phyloP scores from a whole-genome alignment of 2,113 vertebrate genomes.

The Neotoma lepida region DNA sequence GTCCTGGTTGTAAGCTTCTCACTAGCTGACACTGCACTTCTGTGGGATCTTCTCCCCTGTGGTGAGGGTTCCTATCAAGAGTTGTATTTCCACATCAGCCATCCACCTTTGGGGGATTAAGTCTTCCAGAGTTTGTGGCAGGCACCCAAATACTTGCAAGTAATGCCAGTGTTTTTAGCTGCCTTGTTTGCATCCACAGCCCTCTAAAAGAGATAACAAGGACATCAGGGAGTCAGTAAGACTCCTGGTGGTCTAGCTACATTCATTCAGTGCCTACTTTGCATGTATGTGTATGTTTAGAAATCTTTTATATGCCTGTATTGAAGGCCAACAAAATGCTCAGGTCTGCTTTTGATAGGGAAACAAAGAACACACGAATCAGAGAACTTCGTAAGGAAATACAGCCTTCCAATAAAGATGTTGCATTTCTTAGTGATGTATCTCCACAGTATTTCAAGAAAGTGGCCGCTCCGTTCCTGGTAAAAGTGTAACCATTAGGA shows the following conservation, averaged over 20 bases:
- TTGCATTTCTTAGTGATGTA: neutral
- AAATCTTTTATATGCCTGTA: slow-evolving; percentile 59
- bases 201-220: slow-evolving; percentile 4
- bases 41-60: slow-evolving; percentile 52
- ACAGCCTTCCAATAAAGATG: slow-evolving; percentile 39
- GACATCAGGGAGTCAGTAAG: slow-evolving; percentile 3
- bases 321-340: no score
- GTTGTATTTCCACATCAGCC: slow-evolving; percentile 38
- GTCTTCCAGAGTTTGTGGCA: slow-evolving; percentile 50
- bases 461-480: slow-evolving; percentile 39
- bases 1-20: slow-evolving; percentile 54
- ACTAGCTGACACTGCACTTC: slow-evolving; percentile 13
- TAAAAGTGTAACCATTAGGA: slow-evolving; percentile 49
- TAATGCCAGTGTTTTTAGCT: slow-evolving; percentile 48
- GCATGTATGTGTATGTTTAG: slow-evolving; percentile 55
- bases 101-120: slow-evolving; percentile 19
- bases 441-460: slow-evolving; percentile 36
- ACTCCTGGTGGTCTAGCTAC: slow-evolving; percentile 32
- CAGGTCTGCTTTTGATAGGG: no score
- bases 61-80: slow-evolving; percentile 48
- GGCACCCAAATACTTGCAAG: slow-evolving; percentile 57
- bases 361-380: no score
- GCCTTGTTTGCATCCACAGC: slow-evolving; percentile 16
- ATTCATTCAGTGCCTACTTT: slow-evolving; percentile 60
- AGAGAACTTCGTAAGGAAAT: neutral